Base-by-base conservation (phyloP, 2,113 vertebrate species). In the Calypte anna region DNA sequence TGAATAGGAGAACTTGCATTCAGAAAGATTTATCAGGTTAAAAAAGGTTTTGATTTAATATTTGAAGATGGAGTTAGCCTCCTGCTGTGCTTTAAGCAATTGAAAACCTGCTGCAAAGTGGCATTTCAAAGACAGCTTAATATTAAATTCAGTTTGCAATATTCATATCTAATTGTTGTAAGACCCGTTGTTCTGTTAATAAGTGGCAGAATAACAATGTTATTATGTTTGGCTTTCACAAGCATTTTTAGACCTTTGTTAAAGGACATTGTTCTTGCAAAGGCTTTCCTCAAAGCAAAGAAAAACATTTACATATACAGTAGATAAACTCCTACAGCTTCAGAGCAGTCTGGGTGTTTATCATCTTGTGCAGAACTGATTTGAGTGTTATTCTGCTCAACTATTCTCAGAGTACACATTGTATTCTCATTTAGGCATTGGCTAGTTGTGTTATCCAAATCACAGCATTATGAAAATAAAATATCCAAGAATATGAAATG, bases 11-110 rank as follows among this genome's bases (percentile, higher is more conserved):
- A 74, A 88, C 44, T 96, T 93, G 74, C 95, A 96, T 97, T 97
- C 95, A 95, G 91, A 96, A 96, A 97, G 95, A 97, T 96, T 97
- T 98, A 97, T 94, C 89, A 96, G 95, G 97, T 98, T 98, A 95
- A 98, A 97, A 98, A 97, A 97, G 97, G 96, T 95, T 97, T 97
- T 97, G 97, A 96, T 98, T 98, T 98, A 98, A 98, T 98, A 97
- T 98, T 98, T 98, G 98, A 98, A 98, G 95, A 98, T 31, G 74
- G 97, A 97, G 96, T 98, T 98, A 98, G 96, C 95, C 97, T 98
- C 98, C 97, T 55, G 96, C 98, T 97, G 98, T 98, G 97, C 97
- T 96, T 98, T 94, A 98, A 98, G 96, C 96, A 98, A 98, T 96
- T 97, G 96, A 97, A 98, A 98, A 97, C 91, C 97, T 97, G 96